Evolutionary conservation across 1,140 invertebrate species (phyloP).

Genomic region (Drosophila littoralis): DNA sequence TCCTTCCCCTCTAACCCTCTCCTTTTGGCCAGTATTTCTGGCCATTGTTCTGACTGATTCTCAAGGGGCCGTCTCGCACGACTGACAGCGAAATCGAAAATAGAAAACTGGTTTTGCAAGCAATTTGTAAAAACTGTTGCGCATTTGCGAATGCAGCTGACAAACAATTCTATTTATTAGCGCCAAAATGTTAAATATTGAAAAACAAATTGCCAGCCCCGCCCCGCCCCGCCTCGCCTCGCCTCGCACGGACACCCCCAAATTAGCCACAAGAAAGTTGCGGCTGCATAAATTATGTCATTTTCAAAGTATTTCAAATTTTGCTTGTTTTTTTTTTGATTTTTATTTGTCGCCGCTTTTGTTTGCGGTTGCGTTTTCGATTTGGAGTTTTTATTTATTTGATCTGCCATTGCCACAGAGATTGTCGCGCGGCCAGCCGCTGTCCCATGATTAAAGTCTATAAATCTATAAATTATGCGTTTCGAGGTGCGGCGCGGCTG

Average conservation of each 20-base stretch:
- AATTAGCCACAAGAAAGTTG: background rate
- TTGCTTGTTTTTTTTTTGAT: conserved; percentile 9
- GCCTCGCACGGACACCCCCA: background rate
- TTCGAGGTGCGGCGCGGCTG: background rate
- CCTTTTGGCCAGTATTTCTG: background rate
- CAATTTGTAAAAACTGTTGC: conserved; percentile 7
- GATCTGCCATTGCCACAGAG: conserved; percentile 16
- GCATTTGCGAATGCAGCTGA: conserved; percentile 7
- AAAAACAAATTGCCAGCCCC: background rate
- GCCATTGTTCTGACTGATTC: conserved; percentile 32
- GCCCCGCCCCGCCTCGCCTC: too few species aligned
- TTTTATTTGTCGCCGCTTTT: conserved; percentile 8
- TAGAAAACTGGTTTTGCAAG: conserved; percentile 10
- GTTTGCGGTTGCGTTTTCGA: background rate
- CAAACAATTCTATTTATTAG: conserved; percentile 26
- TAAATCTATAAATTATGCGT: conserved; percentile 25
- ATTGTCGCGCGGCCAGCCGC: background rate
- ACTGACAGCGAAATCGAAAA: conserved; percentile 23
- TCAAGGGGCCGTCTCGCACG: conserved; percentile 40
- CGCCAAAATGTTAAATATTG: conserved; percentile 16
- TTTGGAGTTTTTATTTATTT: background rate
- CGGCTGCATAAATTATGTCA: conserved; percentile 17
- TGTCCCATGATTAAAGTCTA: conserved; percentile 2
- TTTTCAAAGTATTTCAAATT: conserved; percentile 9
- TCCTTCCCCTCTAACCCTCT: too few species aligned